Percentiles rank a stretch among this genome's conserved stretches.
Conservation (phyloP, 2,113 vertebrate genomes). For the Andinoacara biseriatus region DNA sequence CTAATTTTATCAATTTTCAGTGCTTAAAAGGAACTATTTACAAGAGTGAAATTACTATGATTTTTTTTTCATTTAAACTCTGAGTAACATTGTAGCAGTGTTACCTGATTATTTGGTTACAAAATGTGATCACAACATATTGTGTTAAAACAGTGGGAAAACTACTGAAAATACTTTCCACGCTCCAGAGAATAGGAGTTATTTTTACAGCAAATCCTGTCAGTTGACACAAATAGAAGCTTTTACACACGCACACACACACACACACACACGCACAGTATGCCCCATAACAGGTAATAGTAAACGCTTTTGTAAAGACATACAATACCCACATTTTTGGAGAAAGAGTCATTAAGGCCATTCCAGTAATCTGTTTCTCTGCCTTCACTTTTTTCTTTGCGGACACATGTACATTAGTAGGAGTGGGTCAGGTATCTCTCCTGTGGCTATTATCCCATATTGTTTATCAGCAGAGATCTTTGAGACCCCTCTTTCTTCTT, state of each 20-base stretch:
- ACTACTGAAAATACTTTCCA: no score
- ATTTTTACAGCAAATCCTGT: background rate
- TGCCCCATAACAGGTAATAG: constrained; percentile 18
- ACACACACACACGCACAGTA: background rate
- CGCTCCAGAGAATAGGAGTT: background rate
- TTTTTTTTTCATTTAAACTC: background rate
- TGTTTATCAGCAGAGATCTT: constrained; percentile 42
- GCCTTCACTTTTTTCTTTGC: constrained; percentile 6
- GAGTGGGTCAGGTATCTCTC: constrained; percentile 55
- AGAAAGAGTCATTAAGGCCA: constrained; percentile 1
- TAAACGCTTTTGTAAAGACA: constrained; percentile 17
- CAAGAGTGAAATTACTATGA: background rate
- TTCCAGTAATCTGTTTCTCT: constrained; percentile 14
- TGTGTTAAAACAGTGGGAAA: no score
- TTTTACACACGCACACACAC: background rate
- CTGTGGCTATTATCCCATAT: constrained; percentile 33
- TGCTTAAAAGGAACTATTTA: background rate
- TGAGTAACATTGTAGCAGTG: background rate
- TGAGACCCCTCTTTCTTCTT: constrained; percentile 17
- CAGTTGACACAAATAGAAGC: background rate
- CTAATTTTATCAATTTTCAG: background rate
- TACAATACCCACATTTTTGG: constrained; percentile 19
- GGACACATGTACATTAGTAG: constrained; percentile 8
- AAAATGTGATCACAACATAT: background rate
- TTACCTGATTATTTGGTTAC: background rate